Percentiles rank a stretch among this genome's conserved stretches.
Evolutionary conservation across 2,888 invertebrate species (phyloP).

Genomic region (Gonocerus acuteangulatus): DNA sequence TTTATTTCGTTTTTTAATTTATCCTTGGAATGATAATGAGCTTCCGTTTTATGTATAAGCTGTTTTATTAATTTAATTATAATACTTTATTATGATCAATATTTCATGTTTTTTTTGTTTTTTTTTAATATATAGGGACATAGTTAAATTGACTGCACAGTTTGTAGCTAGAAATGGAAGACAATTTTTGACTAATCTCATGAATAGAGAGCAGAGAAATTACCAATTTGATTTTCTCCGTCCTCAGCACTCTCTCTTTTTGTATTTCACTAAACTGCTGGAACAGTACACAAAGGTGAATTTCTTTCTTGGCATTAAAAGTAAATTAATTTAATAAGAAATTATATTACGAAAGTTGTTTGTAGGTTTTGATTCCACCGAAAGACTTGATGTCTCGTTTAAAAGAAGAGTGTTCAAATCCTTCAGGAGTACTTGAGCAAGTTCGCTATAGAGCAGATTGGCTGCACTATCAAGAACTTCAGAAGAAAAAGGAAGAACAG

Average conservation of each 20-base stretch:
- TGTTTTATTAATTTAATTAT: too few species aligned
- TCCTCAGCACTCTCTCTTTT: slow-evolving; percentile 96
- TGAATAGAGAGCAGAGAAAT: slow-evolving; percentile 96
- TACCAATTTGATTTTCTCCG: slow-evolving; percentile 98
- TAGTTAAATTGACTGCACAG: slow-evolving; percentile 95
- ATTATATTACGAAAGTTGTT: slow-evolving; percentile 15
- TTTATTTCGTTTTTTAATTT: slow-evolving; percentile 19
- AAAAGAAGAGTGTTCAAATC: slow-evolving; percentile 64
- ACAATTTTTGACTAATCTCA: slow-evolving; percentile 93
- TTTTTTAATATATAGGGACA: slow-evolving; percentile 59
- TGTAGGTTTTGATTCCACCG: slow-evolving; percentile 77
- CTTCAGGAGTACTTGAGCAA: slow-evolving; percentile 67
- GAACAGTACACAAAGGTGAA: slow-evolving; percentile 96
- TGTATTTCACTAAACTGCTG: slow-evolving; percentile 93
- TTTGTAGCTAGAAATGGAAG: slow-evolving; percentile 98
- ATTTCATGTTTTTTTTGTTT: slow-evolving; percentile 11
- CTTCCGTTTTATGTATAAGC: too few species aligned
- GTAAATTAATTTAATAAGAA: neutral
- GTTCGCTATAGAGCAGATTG: slow-evolving; percentile 93
- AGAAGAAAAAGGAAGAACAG: slow-evolving; percentile 88
- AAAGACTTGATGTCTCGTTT: slow-evolving; percentile 78
- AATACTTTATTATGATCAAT: neutral
- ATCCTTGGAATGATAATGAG: too few species aligned
- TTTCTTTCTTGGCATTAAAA: too few species aligned
- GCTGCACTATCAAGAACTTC: slow-evolving; percentile 89